Evolutionary conservation across 2,888 invertebrate genomes (phyloP).

Genomic region (Agelastica alni): DNA sequence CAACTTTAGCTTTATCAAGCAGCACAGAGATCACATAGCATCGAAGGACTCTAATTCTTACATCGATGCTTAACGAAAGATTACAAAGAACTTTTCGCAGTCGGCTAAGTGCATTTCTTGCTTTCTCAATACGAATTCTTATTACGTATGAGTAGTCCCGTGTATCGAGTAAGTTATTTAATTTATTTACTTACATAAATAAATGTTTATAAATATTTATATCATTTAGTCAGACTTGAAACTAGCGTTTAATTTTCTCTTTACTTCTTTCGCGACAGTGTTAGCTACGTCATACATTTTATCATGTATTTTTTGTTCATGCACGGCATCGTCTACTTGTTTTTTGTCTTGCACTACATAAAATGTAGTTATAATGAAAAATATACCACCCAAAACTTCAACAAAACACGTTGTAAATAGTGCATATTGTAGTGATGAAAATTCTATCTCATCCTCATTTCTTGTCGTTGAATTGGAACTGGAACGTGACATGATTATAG

Average conservation of each 20-base stretch:
- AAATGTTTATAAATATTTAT: too few relatives aligned
- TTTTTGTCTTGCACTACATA: slow-evolving; percentile 80
- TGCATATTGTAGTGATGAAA: slow-evolving; percentile 83
- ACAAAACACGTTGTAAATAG: slow-evolving; percentile 92
- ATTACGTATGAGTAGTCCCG: too few relatives aligned
- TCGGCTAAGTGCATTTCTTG: too few relatives aligned
- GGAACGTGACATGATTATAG: neutral
- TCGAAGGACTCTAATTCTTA: too few relatives aligned
- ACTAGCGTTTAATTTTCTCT: slow-evolving; percentile 12
- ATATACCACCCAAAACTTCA: slow-evolving; percentile 88
- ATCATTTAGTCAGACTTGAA: too few relatives aligned
- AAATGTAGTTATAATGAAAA: slow-evolving; percentile 87
- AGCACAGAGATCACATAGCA: too few relatives aligned
- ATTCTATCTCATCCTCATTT: slow-evolving; percentile 54
- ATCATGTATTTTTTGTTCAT: slow-evolving; percentile 52
- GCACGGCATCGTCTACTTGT: slow-evolving; percentile 70
- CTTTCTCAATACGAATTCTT: too few relatives aligned
- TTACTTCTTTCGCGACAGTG: slow-evolving; percentile 17
- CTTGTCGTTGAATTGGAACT: slow-evolving; percentile 18
- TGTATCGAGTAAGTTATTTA: too few relatives aligned
- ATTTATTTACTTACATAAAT: too few relatives aligned
- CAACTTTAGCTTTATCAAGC: too few relatives aligned
- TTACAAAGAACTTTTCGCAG: too few relatives aligned
- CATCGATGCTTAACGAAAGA: too few relatives aligned
- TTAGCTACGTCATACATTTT: slow-evolving; percentile 23